Conservation (phyloP, 2,113 vertebrate species). For the Speoplatyrhinus poulsoni region DNA sequence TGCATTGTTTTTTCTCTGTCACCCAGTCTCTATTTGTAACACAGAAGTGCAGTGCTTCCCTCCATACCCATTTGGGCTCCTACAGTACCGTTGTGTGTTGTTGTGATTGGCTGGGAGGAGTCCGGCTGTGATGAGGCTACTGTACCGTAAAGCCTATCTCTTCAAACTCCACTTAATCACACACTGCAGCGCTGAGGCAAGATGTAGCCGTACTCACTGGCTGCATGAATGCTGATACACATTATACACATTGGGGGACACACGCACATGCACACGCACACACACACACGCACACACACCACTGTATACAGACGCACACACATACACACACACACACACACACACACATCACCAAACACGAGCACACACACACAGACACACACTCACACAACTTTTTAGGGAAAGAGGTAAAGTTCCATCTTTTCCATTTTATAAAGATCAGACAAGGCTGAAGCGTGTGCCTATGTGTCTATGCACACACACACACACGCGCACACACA, state of each 20-base stretch:
- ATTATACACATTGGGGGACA: slow-evolving; percentile 46
- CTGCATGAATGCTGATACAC: slow-evolving; percentile 62
- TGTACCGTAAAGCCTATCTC: slow-evolving; percentile 52
- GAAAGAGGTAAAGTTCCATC: slow-evolving; percentile 44
- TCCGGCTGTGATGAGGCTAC: slow-evolving; percentile 28
- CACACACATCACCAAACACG: slow-evolving; percentile 10
- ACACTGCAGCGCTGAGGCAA: slow-evolving; percentile 65
- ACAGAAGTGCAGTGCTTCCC: not conserved
- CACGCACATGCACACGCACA: not conserved
- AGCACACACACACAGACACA: slow-evolving; percentile 4
- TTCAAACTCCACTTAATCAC: slow-evolving; percentile 72
- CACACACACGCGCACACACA: slow-evolving; percentile 34
- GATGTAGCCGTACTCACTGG: slow-evolving; percentile 63
- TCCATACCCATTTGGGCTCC: not conserved
- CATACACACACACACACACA: slow-evolving; percentile 18
- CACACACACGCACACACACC: slow-evolving; percentile 17
- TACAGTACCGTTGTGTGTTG: slow-evolving; percentile 30
- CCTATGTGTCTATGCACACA: slow-evolving; percentile 18
- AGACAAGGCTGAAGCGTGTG: slow-evolving; percentile 11
- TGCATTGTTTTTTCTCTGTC: too few species aligned
- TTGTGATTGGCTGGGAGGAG: slow-evolving; percentile 38
- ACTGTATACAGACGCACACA: slow-evolving; percentile 1
- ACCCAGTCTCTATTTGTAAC: too few species aligned
- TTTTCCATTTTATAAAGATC: slow-evolving; percentile 53
- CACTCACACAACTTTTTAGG: slow-evolving; percentile 2